These are phyloP conservation scores for Argya squamiceps DNA, from an alignment of 2,797 vertebrate species.

Conservation along the genomic window DNA sequence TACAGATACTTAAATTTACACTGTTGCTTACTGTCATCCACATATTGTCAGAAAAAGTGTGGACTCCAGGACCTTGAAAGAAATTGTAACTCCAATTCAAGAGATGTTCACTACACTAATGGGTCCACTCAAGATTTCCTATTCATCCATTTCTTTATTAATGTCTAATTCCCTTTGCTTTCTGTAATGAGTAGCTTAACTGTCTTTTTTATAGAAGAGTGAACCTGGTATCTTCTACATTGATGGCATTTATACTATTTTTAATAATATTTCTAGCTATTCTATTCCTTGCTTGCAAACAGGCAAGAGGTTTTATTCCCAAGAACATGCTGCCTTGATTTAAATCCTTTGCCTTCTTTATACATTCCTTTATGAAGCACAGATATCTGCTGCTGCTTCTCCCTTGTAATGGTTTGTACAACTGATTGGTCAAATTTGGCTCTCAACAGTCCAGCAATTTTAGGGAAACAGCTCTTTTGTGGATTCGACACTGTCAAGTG, in stretches of 20 bases:
- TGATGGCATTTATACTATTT: background rate
- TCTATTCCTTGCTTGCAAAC: background rate
- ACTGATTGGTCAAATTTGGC: background rate
- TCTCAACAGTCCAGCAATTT: background rate
- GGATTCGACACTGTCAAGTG: background rate
- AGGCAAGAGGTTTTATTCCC: background rate
- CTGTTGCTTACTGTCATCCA: background rate
- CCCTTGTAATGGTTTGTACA: background rate
- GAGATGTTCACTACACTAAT: rapidly evolving
- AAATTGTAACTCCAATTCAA: background rate
- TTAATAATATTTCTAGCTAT: background rate
- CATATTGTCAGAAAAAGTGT: background rate
- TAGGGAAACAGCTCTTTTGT: background rate
- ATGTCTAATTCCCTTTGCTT: background rate
- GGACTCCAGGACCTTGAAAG: background rate
- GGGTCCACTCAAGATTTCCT: background rate
- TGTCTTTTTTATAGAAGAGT: background rate
- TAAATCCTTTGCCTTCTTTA: background rate
- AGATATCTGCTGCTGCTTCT: background rate
- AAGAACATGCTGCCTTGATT: background rate
- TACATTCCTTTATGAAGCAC: background rate
- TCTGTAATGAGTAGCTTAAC: background rate
- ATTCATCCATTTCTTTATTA: background rate
- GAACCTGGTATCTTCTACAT: background rate
- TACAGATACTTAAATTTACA: background rate